These are phyloP conservation scores for Argyresthia goedartella DNA, from an alignment of 2,888 invertebrate genomes.

Conservation along the genomic window DNA sequence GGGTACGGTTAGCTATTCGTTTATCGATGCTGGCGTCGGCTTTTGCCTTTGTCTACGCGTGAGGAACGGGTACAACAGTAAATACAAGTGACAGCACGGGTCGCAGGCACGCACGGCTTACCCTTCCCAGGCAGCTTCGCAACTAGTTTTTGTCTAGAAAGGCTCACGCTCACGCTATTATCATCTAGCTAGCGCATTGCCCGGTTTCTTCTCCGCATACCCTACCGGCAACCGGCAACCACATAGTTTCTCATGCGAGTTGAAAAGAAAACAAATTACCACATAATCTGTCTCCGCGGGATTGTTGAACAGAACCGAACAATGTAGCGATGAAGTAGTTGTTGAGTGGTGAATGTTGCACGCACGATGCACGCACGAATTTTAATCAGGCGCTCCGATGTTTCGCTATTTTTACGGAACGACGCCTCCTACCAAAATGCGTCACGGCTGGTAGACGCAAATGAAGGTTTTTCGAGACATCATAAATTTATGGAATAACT, in stretches of 20 bases:
- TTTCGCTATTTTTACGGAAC: neutral
- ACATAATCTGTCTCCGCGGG: too few relatives aligned
- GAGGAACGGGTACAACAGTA: neutral
- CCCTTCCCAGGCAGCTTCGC: neutral
- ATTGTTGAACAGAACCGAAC: too few relatives aligned
- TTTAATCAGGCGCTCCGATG: neutral
- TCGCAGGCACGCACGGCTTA: neutral
- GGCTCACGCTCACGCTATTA: neutral
- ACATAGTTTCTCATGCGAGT: too few relatives aligned
- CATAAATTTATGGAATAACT: too few relatives aligned
- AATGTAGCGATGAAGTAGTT: neutral
- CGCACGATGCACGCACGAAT: conserved; percentile 1
- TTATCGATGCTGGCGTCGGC: neutral
- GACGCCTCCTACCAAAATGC: neutral
- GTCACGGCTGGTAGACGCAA: too few relatives aligned
- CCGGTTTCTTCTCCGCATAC: too few relatives aligned
- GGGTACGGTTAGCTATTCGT: neutral
- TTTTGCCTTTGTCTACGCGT: neutral
- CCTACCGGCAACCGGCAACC: too few relatives aligned
- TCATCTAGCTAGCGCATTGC: neutral
- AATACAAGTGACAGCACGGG: neutral
- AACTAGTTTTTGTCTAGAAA: neutral
- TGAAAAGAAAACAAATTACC: too few relatives aligned
- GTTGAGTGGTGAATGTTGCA: neutral
- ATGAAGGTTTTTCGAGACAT: neutral